Conservation (phyloP, 1,140 invertebrate species). For the Ostrea edulis region DNA sequence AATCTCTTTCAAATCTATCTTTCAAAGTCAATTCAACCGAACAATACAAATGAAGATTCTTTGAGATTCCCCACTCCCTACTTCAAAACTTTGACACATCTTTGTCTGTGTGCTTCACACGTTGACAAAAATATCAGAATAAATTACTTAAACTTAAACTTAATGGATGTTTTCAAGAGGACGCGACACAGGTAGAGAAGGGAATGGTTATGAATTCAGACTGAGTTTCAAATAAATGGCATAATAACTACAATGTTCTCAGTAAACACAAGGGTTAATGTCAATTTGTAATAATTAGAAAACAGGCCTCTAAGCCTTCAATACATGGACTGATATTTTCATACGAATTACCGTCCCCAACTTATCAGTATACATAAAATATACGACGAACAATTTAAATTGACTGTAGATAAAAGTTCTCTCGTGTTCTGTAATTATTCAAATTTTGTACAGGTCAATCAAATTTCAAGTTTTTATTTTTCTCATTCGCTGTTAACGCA, state of each 20-base stretch:
- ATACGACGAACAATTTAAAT: not conserved
- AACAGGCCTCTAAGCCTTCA: not conserved
- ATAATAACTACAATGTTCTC: not conserved
- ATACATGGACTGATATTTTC: not conserved
- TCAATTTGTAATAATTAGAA: not conserved
- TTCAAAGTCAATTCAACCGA: not conserved
- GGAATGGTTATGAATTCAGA: not conserved
- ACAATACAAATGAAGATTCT: not conserved
- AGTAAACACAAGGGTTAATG: not conserved
- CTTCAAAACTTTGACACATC: not conserved
- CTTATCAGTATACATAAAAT: not conserved
- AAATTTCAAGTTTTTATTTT: too few relatives aligned
- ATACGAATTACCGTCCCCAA: not conserved
- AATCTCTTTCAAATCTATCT: slow-evolving; percentile 1
- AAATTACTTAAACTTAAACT: slow-evolving; percentile 5
- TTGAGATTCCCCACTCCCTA: not conserved
- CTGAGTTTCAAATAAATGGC: not conserved
- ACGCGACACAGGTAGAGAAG: not conserved
- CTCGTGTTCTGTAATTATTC: not conserved
- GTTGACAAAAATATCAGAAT: not conserved
- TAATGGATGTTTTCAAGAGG: not conserved
- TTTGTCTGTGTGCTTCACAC: not conserved
- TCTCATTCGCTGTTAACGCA: too few relatives aligned
- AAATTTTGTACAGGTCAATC: too few relatives aligned
- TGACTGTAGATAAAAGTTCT: not conserved